Evolutionary conservation across 2,888 invertebrate genomes (phyloP), one percentile per base, ranked within the genome.

Genomic region (Iphiclides podalirius): DNA sequence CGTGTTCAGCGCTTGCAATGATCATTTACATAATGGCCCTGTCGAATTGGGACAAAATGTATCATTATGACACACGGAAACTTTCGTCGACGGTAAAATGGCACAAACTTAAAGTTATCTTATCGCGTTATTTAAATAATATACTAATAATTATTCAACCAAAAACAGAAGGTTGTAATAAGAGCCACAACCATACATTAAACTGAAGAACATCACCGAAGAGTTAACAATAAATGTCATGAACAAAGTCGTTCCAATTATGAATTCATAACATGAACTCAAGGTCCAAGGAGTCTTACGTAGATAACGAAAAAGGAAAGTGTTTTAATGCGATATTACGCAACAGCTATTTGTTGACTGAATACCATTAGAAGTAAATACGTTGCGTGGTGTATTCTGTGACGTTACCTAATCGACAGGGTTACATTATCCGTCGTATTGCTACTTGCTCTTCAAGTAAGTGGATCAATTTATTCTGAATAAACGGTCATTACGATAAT

Each of bases 271-370:
- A 70, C 73, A 64, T 67, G 65, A 60, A 66, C 61, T 63, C 69
- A 62, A 66, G 62, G 70, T 68, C 67, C 67, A 68, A 72, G 67
- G 57, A 64, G 69, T 55, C 41, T 46, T 64, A 71, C 75, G 80
- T 81, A 79, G 79, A 79, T 81, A 81, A 80, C 74, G 28, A 40
- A 60, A 66, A 67, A 75, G 55, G 76, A 78, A 82, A 82, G 81
- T 75, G 72, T 70, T 72, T 66, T 31, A 72, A 74, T 75, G 72
- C 65, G 40, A 52, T 68, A 66, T 83, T 83, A 67, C 65, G 73
- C 66, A 80, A 81, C 57, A 59, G 53, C 56, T 66, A 66, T 70
- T 66, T 70, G 62, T 67, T 63, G 59, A 61, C 59, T 62, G 66
- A 62, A 70, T 70, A 70, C 70, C 64, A 69, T 70, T 64, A 70